A percentile compares a stretch with the other conserved stretches of the same genome.
phyloP scores from a whole-genome alignment of 2,113 vertebrate genomes.

The Pseudonaja textilis region DNA sequence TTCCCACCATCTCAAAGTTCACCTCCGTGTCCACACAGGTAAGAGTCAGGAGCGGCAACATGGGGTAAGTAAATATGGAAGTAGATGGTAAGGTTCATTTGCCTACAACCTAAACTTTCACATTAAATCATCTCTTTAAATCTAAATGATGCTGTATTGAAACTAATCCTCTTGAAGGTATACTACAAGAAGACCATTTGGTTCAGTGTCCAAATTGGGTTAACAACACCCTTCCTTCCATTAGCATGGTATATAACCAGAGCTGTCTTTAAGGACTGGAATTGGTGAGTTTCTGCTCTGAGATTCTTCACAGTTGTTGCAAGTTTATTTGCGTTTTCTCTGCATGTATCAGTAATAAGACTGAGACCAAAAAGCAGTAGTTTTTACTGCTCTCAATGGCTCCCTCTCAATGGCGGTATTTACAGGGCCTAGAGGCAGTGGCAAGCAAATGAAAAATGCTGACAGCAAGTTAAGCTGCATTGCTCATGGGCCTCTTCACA shows the following conservation, averaged over 20 bases:
- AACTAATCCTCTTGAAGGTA: not conserved
- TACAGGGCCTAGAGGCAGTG: not conserved
- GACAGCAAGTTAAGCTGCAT: not conserved
- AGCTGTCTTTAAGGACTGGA: too few relatives aligned
- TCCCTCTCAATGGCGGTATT: not conserved
- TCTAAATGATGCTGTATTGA: not conserved
- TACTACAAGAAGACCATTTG: not conserved
- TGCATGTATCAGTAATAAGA: not conserved
- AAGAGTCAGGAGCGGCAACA: not conserved
- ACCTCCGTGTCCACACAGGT: constrained; percentile 93
- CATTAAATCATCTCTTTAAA: not conserved
- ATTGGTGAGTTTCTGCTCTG: not conserved
- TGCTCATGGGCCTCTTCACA: not conserved
- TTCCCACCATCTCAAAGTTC: constrained; percentile 92
- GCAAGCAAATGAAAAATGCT: not conserved
- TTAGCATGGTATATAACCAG: not conserved
- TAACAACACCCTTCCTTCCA: not conserved
- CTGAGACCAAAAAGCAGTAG: not conserved
- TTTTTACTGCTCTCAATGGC: too few relatives aligned
- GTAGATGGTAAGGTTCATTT: not conserved
- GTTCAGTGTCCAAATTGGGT: not conserved
- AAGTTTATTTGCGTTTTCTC: not conserved
- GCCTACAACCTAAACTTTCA: not conserved
- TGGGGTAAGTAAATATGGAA: not conserved
- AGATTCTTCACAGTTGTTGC: not conserved